Conservation (phyloP, 2,797 vertebrate genomes). For the Leucoraja ocellata region DNA sequence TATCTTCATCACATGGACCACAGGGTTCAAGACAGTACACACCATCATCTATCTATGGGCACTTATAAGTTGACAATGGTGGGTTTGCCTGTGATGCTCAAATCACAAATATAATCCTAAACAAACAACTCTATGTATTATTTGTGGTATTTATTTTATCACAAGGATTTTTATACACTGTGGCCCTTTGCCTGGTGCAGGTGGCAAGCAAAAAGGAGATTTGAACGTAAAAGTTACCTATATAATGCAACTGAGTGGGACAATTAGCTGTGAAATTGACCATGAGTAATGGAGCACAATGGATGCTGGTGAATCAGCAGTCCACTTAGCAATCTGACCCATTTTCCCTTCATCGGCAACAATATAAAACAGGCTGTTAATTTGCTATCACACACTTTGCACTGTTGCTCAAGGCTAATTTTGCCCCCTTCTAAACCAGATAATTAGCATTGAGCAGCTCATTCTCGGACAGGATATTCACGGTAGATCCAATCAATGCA, state of each 20-base stretch:
- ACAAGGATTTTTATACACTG: neutral
- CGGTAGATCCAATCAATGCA: neutral
- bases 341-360: neutral
- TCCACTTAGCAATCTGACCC: neutral
- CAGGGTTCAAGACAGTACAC: too few species aligned
- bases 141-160: neutral
- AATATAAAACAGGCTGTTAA: neutral
- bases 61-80: too few species aligned
- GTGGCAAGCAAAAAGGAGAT: neutral
- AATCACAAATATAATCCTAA: too few species aligned
- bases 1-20: too few species aligned
- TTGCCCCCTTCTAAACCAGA: neutral
- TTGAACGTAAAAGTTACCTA: neutral
- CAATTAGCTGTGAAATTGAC: neutral
- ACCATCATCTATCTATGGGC: too few species aligned
- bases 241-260: neutral
- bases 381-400: neutral
- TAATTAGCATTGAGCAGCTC: neutral
- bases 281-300: neutral
- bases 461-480: neutral
- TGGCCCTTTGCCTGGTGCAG: neutral
- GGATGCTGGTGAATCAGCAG: neutral
- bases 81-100: too few species aligned
- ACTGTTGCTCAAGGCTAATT: neutral
- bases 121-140: neutral